Conservation (phyloP, 2,797 vertebrate species). For the Triplophysa bombifrons region DNA sequence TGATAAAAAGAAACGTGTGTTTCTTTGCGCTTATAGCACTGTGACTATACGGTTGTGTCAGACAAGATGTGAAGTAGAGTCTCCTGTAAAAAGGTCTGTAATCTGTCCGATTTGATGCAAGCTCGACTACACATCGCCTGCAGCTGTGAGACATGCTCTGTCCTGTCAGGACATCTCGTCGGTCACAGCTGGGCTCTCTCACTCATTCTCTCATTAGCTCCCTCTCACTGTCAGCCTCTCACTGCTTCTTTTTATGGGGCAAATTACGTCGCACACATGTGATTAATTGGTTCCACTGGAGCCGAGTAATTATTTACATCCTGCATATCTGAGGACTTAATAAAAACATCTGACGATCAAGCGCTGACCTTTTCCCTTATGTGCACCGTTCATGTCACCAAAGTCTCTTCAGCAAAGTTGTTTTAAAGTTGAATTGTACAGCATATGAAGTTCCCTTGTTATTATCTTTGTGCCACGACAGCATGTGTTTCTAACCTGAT, state of each 20-base stretch:
- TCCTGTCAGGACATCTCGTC: conserved; percentile 54
- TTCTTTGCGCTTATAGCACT: conserved; percentile 14
- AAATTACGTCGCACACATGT: conserved; percentile 64
- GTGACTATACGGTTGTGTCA: conserved; percentile 63
- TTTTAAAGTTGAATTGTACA: conserved; percentile 64
- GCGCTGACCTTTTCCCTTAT: background rate
- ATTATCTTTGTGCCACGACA: conserved; percentile 61
- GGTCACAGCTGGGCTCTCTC: conserved; percentile 41
- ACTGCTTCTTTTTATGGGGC: conserved; percentile 64
- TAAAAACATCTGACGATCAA: conserved; percentile 9
- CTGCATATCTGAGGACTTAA: conserved; percentile 63
- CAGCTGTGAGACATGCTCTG: conserved; percentile 51
- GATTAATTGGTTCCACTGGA: conserved; percentile 81
- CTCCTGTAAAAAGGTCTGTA: conserved; percentile 51
- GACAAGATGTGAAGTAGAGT: conserved; percentile 64
- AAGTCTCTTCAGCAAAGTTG: conserved; percentile 26
- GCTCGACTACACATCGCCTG: conserved; percentile 61
- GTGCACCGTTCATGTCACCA: background rate
- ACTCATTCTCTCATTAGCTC: conserved; percentile 34
- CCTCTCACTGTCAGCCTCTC: conserved; percentile 56
- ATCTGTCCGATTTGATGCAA: conserved; percentile 45
- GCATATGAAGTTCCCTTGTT: conserved; percentile 62
- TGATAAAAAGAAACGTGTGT: conserved; percentile 15
- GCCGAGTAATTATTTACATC: conserved; percentile 73
- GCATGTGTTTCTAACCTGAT: conserved; percentile 34